Evolutionary conservation across 1,140 invertebrate species (phyloP).

Genomic region (Muscidifurax raptorellus): DNA sequence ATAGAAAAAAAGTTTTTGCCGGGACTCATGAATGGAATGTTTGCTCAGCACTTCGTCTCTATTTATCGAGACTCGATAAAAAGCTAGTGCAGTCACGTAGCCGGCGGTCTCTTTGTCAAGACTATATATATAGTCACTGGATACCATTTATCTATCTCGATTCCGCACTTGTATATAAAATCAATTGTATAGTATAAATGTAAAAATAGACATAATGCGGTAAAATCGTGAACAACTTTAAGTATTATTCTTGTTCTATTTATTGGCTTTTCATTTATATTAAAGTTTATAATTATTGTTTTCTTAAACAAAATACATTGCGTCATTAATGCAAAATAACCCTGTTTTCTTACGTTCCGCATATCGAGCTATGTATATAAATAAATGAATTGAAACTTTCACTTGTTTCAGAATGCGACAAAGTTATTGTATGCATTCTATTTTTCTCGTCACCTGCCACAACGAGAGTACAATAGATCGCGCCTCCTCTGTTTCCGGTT

Average conservation of each 20-base stretch:
- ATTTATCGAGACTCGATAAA: background rate
- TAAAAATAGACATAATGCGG: too few species aligned
- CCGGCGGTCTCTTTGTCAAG: too few species aligned
- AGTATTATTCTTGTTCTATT: background rate
- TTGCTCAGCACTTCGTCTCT: background rate
- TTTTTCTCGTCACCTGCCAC: constrained; percentile 30
- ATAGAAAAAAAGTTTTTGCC: background rate
- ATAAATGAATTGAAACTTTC: constrained; percentile 1
- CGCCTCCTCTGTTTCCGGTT: constrained; percentile 10
- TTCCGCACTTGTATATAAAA: too few species aligned
- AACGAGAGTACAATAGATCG: background rate
- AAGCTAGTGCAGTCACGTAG: background rate
- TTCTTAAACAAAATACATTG: background rate
- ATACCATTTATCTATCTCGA: too few species aligned
- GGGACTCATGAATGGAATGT: background rate
- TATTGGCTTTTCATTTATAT: too few species aligned
- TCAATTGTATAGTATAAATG: too few species aligned
- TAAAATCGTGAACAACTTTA: too few species aligned
- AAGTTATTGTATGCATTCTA: constrained; percentile 12
- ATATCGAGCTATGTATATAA: background rate
- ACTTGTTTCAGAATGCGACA: constrained; percentile 1
- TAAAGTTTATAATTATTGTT: too few species aligned
- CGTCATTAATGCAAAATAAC: background rate
- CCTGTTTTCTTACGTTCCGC: background rate
- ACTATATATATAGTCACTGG: too few species aligned